Percentiles rank a stretch among this genome's conserved stretches.
phyloP scores from a whole-genome alignment of 2,888 invertebrate species.

The Nemapogon koenigi region DNA sequence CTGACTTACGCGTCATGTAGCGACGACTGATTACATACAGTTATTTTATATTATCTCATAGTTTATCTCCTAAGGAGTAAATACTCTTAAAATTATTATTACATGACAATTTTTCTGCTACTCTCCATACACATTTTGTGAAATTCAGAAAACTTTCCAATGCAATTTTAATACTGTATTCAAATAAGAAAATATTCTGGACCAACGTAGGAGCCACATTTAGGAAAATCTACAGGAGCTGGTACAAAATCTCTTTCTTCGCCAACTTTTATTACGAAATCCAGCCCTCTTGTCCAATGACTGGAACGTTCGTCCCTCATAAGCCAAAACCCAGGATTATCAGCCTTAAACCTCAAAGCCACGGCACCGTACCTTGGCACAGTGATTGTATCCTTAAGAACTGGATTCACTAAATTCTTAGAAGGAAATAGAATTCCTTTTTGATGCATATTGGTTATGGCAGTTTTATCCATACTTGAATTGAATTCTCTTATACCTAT shows the following conservation, averaged over 20 bases:
- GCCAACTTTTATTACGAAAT: constrained; percentile 77
- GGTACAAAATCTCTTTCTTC: constrained; percentile 68
- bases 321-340: constrained; percentile 84
- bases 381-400: constrained; percentile 75
- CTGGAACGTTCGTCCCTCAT: constrained; percentile 77
- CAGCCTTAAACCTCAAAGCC: constrained; percentile 74
- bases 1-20: too few species aligned
- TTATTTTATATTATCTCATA: too few species aligned
- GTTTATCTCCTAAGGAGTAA: too few species aligned
- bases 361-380: constrained; percentile 75
- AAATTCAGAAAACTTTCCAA: too few species aligned
- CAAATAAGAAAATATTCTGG: constrained; percentile 76
- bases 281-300: constrained; percentile 78
- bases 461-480: constrained; percentile 49
- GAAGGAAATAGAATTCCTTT: constrained; percentile 56
- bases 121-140: too few species aligned
- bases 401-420: constrained; percentile 67
- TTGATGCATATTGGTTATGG: constrained; percentile 64
- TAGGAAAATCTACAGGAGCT: constrained; percentile 76
- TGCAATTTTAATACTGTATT: too few species aligned
- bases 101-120: too few species aligned
- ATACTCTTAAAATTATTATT: too few species aligned
- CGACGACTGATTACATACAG: too few species aligned
- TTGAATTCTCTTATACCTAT: constrained; percentile 66
- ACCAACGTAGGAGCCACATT: constrained; percentile 78